These are phyloP conservation scores for Brachymystax lenok DNA, from an alignment of 2,797 vertebrate species.

Conservation along the genomic window DNA sequence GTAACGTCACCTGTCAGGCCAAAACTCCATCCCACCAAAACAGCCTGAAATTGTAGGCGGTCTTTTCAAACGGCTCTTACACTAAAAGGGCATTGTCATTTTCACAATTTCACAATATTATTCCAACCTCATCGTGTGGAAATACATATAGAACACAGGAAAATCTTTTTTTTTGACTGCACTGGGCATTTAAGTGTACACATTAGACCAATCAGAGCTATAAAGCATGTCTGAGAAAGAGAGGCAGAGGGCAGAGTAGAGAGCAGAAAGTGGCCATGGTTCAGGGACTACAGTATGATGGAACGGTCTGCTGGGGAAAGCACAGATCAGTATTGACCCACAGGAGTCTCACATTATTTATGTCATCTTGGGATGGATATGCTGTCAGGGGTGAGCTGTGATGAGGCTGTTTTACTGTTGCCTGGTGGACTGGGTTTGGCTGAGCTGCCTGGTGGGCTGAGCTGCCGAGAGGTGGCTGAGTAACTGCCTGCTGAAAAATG, in stretches of 20 bases:
- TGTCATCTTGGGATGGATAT: conserved; percentile 38
- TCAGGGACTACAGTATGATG: conserved; percentile 12
- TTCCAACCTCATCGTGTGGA: too few species aligned
- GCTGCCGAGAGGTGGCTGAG: neutral
- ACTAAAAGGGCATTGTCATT: too few species aligned
- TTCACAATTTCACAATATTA: too few species aligned
- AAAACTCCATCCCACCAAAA: too few species aligned
- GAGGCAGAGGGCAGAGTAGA: too few species aligned
- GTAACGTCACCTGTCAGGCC: too few species aligned
- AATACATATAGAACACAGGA: too few species aligned
- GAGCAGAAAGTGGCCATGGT: neutral
- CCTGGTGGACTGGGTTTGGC: neutral
- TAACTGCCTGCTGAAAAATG: conserved; percentile 31
- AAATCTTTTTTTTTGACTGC: too few species aligned
- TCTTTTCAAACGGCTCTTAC: too few species aligned
- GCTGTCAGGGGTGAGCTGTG: conserved; percentile 30
- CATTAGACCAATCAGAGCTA: neutral
- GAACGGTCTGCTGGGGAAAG: conserved; percentile 18
- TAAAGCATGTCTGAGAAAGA: conserved; percentile 3
- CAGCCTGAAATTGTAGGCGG: too few species aligned
- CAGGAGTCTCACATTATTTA: conserved; percentile 48
- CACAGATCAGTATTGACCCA: conserved; percentile 51
- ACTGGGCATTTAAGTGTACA: neutral
- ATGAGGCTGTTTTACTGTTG: conserved; percentile 27
- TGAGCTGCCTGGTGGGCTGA: neutral